Conservation (phyloP, 2,888 invertebrate species). For the Tanytarsus gracilentus region DNA sequence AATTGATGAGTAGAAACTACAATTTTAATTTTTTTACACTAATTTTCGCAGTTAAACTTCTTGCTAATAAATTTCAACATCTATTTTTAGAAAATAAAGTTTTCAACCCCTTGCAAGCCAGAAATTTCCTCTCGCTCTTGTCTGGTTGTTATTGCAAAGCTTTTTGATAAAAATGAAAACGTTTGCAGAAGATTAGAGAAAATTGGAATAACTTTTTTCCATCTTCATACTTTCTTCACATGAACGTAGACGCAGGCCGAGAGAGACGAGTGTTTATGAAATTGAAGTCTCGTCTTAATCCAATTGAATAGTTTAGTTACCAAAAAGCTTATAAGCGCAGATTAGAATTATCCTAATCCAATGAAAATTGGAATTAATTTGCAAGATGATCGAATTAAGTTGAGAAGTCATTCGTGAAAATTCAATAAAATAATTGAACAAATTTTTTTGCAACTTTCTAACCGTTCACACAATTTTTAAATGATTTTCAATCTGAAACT, state of each 20-base stretch:
- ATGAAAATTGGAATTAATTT: constrained; percentile 9
- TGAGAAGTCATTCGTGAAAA: no score
- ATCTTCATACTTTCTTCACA: neutral
- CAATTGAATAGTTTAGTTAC: neutral
- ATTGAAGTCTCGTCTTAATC: constrained; percentile 1
- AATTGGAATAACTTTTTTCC: neutral
- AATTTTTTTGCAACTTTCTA: no score
- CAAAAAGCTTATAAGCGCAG: neutral
- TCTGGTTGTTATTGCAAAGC: no score
- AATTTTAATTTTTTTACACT: no score
- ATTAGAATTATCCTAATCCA: constrained; percentile 5
- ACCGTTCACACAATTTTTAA: no score
- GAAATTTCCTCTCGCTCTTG: no score
- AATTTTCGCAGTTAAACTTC: neutral
- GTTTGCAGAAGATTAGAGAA: neutral
- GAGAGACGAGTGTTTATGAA: no score
- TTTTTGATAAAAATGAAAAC: neutral
- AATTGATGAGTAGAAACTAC: no score
- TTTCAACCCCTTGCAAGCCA: no score
- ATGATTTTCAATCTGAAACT: no score
- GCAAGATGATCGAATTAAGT: neutral
- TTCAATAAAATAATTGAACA: no score
- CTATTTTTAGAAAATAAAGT: no score
- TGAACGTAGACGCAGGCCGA: neutral
- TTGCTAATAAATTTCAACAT: neutral